Base-by-base conservation (phyloP, 2,888 invertebrate species). In the Noctua comes region DNA sequence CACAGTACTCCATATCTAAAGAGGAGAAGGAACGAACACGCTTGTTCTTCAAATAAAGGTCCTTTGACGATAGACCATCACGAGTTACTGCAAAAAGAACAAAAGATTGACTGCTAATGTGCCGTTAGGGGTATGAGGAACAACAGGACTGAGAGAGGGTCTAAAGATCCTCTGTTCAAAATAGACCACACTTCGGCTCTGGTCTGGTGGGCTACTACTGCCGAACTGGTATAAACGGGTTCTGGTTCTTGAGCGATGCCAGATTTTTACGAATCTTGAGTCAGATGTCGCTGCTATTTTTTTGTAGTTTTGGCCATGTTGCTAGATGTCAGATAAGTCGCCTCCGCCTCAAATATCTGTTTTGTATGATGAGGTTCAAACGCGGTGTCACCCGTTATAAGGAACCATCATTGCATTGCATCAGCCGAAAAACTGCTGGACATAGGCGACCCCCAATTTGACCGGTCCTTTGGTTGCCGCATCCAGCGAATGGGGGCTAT, bases 1-100 rank as follows among this genome's bases (percentile, higher is more conserved):
- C 97, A 88, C 98, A 98, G 68, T 95, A 93, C 2, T 94, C 94
- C 80, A 97, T 96, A 83, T 97, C 97, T 8, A 97, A 88, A 0
- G 96, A 94, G 0, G 97, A 96, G 83, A 97, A 97, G 0, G 95
- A 95, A 43, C 93, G 90, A 0, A 94, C 93, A 5, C 92, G 90
- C 68, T 92, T 92, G 5, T 87, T 85, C 76, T 85, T 90, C 18
- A 82, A 85, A 43, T 82, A 82, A 11, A 68, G 24, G 5, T 83
- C 77, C 5, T 72, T 80, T 1, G 88, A 84, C 0, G 73, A 74
- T 48, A 72, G 84, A 0, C 82, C 48, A 59, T 59, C 84, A 78
- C 77, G 86, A 69, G 62, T 79, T 57, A 82, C 90, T 90, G 82
- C 46, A 83, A 73, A 70, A n/a, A 36, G 13, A 69, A 64, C 59